These are phyloP conservation scores for Trachelus tabidus DNA, from an alignment of 2,888 invertebrate species.

Conservation along the genomic window DNA sequence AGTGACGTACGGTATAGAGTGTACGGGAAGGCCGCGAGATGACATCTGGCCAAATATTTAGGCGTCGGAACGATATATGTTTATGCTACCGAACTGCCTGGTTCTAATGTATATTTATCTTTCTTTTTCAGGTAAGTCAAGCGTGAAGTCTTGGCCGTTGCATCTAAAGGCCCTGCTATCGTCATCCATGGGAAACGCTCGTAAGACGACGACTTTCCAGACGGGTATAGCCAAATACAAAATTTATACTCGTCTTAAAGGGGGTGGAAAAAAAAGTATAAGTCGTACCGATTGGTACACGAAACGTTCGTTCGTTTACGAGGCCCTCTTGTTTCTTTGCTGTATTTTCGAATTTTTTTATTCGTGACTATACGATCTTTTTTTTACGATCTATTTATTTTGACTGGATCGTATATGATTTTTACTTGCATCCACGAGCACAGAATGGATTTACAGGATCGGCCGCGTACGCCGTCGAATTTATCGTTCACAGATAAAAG, in stretches of 20 bases:
- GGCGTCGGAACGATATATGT: slow-evolving; percentile 38
- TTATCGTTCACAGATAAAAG: not conserved
- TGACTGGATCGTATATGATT: not conserved
- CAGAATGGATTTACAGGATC: not conserved
- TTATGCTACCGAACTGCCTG: slow-evolving; percentile 21
- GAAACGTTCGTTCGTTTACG: not conserved
- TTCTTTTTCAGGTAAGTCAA: slow-evolving; percentile 52
- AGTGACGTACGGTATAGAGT: not conserved
- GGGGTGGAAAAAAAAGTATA: not conserved
- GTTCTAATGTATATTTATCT: slow-evolving; percentile 39
- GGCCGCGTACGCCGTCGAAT: not conserved
- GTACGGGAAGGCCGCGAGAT: slow-evolving; percentile 26
- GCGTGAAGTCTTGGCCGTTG: slow-evolving; percentile 11
- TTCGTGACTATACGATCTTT: not conserved
- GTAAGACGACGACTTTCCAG: not conserved
- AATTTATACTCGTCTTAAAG: not conserved
- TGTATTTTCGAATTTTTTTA: not conserved
- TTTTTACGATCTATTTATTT: not conserved
- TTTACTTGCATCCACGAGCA: not conserved
- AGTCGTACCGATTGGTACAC: not conserved
- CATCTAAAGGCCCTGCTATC: not conserved
- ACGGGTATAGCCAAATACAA: not conserved
- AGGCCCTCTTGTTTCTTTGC: not conserved
- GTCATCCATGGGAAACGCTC: not conserved
- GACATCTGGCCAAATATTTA: slow-evolving; percentile 56